phyloP scores from a whole-genome alignment of 53 echinoderm and acorn worm species.

The Apostichopus leukothele region DNA sequence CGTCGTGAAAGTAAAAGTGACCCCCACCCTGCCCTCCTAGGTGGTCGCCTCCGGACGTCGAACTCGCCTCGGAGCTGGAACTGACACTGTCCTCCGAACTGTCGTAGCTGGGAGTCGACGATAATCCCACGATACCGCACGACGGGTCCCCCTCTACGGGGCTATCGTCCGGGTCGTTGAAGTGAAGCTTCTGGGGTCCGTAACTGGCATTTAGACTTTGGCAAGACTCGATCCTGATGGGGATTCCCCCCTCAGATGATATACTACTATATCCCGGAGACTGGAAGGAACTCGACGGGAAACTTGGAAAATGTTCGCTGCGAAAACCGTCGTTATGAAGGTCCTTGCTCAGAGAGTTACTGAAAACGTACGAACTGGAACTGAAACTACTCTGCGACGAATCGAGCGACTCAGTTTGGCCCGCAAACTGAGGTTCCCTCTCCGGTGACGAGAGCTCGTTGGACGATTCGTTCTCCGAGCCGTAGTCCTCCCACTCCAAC shows the following conservation, averaged over 20 bases:
- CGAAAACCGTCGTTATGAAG: conserved; percentile 9
- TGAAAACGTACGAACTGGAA: conserved; percentile 55
- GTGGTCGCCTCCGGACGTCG: conserved; percentile 48
- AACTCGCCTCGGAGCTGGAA: conserved; percentile 80
- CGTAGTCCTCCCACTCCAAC: conserved; percentile 69
- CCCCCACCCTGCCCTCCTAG: background rate
- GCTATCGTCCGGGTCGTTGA: conserved; percentile 77
- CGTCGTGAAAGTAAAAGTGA: conserved; percentile 17
- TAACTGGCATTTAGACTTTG: conserved; percentile 43
- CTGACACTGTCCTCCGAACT: conserved; percentile 84
- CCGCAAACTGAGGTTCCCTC: conserved; percentile 52
- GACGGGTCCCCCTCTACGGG: conserved; percentile 38
- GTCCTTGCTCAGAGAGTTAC: conserved; percentile 47
- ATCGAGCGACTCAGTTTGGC: conserved; percentile 50
- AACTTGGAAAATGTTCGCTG: conserved; percentile 38
- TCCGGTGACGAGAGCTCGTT: conserved; percentile 32
- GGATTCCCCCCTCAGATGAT: conserved; percentile 70
- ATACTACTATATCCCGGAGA: conserved; percentile 58
- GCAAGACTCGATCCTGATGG: conserved; percentile 65
- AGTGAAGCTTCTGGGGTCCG: conserved; percentile 82
- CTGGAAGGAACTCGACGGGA: conserved; percentile 46
- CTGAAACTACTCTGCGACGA: conserved; percentile 28
- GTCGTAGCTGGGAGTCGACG: conserved; percentile 70
- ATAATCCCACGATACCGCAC: conserved; percentile 58
- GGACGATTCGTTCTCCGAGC: conserved; percentile 52